phyloP scores from a whole-genome alignment of 2,888 invertebrate genomes.

The Lordiphosa fenestrarum region DNA sequence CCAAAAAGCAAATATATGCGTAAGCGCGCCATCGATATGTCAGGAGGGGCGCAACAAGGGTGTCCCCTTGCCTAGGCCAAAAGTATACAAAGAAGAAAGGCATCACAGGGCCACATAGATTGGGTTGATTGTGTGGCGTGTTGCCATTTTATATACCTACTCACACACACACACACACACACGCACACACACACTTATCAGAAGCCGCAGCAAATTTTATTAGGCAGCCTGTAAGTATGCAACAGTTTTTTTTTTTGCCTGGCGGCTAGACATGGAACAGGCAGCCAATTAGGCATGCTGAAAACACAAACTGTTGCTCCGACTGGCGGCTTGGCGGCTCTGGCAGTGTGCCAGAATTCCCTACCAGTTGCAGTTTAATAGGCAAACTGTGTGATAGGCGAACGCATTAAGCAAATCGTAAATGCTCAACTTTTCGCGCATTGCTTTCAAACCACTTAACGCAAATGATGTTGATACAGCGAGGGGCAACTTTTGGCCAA shows the following conservation, averaged over 20 bases:
- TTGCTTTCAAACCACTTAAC: constrained; percentile 66
- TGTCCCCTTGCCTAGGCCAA: constrained; percentile 27
- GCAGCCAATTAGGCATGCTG: constrained; percentile 36
- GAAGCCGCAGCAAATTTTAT: constrained; percentile 62
- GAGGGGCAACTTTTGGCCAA: constrained; percentile 12
- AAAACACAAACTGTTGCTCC: constrained; percentile 40
- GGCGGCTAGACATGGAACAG: constrained; percentile 23
- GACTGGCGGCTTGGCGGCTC: constrained; percentile 6
- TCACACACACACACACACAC: constrained; percentile 5
- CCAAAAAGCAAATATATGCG: constrained; percentile 44
- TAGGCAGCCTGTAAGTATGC: constrained; percentile 65
- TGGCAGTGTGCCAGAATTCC: constrained; percentile 4
- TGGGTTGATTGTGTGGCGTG: constrained; percentile 14
- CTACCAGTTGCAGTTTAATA: background rate
- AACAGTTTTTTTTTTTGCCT: constrained; percentile 56
- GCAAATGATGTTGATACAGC: constrained; percentile 69
- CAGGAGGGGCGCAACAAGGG: constrained; percentile 45
- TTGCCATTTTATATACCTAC: constrained; percentile 36
- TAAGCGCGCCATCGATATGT: constrained; percentile 62
- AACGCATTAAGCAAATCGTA: constrained; percentile 58
- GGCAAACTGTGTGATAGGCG: constrained; percentile 32
- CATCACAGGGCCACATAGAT: constrained; percentile 6
- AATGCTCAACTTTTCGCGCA: constrained; percentile 55
- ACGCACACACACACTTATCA: constrained; percentile 25
- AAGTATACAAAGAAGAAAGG: constrained; percentile 2